Evolutionary conservation across 2,797 vertebrate genomes (phyloP), one percentile per base, ranked within the genome.

Genomic region (Phoxinus dragarum): DNA sequence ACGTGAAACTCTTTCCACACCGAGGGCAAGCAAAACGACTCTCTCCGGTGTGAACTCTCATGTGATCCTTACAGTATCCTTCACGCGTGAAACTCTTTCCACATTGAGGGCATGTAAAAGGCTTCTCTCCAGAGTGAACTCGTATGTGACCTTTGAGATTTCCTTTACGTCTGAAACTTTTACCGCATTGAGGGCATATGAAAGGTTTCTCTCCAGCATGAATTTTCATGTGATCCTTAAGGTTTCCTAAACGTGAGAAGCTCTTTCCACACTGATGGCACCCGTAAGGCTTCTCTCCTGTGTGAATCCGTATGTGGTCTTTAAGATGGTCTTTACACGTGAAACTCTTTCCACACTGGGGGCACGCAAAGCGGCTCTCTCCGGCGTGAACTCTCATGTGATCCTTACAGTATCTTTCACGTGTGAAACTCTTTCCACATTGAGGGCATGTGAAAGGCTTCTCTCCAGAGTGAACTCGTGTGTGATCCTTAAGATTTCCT

Each of bases 151-250:
- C 59, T 5, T 61, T 61, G 5, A 61, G 59, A 27, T 61, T 61
- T 27, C n/a, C 59, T 61, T 61, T 61, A 61, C 59, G 59, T 4
- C n/a, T 27, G 1, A 61, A 61, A 61, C 59, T 61, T 27, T 61
- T 61, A 14, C 59, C n/a, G 5, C 59, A 61, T 14, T 61, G 59
- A 61, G 59, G 59, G n/a, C 59, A 61, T 14, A 61, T 27, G 59
- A 61, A 61, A 27, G 59, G 59, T 14, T 61, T 61, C 59, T 61
- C 59, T 27, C n/a, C 59, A 61, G 59, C 59, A 27, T 61, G 59
- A 61, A 61, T 61, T 61, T 61, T 61, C 59, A 61, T 61, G 59
- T 61, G 59, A 61, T 61, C 59, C 59, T 61, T 61, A 61, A 61
- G 59, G n/a, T 61, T 61, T 61, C 59, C 59, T 6, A 61, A 5